Percentiles rank a stretch among this genome's conserved stretches.
Conservation (phyloP, 2,797 vertebrate species). For the Nannoperca australis region DNA sequence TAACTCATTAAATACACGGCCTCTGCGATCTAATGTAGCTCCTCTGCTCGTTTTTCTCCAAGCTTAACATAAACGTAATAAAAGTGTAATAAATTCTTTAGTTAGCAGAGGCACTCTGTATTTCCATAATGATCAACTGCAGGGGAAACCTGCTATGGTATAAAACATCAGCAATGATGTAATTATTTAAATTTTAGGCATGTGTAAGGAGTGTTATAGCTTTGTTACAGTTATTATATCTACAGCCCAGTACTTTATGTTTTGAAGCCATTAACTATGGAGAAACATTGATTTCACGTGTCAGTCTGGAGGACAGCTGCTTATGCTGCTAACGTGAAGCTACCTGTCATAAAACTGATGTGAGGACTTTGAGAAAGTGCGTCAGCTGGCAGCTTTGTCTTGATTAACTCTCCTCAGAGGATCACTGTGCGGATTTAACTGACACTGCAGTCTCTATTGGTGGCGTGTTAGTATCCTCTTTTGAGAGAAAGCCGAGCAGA, state of each 20-base stretch:
- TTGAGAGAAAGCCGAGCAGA: slow-evolving; percentile 17
- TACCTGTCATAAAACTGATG: slow-evolving; percentile 24
- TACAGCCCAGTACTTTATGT: background rate
- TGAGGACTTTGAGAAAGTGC: slow-evolving; percentile 8
- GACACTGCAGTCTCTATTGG: slow-evolving; percentile 54
- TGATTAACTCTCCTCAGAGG: slow-evolving; percentile 57
- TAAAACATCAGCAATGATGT: background rate
- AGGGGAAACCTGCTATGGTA: background rate
- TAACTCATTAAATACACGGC: background rate
- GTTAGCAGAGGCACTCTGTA: background rate
- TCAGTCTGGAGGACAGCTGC: slow-evolving; percentile 15
- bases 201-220: background rate
- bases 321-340: slow-evolving; percentile 11
- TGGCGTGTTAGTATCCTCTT: slow-evolving; percentile 6
- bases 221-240: background rate
- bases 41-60: background rate
- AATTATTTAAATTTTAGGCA: background rate
- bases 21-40: background rate
- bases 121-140: background rate
- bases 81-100: slow-evolving; percentile 2
- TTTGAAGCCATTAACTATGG: background rate
- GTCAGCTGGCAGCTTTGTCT: slow-evolving; percentile 52
- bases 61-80: slow-evolving; percentile 6
- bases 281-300: slow-evolving; percentile 13
- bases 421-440: slow-evolving; percentile 25